Percentiles rank a stretch among this genome's conserved stretches.
phyloP scores from a whole-genome alignment of 2,888 invertebrate species.

The Itoplectis maculator region DNA sequence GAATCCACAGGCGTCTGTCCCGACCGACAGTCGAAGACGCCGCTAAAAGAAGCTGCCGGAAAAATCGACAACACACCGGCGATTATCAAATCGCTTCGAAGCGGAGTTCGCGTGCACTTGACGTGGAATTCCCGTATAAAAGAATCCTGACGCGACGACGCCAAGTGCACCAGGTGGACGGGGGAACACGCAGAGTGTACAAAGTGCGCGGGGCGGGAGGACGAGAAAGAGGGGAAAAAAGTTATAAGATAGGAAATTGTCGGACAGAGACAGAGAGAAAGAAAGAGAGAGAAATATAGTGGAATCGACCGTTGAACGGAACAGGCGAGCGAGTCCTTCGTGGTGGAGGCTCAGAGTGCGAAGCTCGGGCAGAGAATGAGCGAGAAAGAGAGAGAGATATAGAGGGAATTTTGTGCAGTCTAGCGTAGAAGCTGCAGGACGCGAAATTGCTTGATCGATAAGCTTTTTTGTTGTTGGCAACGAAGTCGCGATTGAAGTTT shows the following conservation, averaged over 20 bases:
- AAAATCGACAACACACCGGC: background rate
- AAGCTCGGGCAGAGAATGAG: background rate
- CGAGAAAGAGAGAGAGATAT: background rate
- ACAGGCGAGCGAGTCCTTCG: slow-evolving; percentile 45
- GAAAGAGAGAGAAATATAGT: slow-evolving; percentile 14
- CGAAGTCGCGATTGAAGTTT: background rate
- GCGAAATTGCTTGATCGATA: slow-evolving; percentile 30
- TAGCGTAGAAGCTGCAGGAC: background rate
- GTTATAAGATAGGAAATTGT: slow-evolving; percentile 14
- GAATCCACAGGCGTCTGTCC: background rate
- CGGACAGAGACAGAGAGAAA: background rate
- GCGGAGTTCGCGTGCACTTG: background rate
- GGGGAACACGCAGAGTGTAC: background rate
- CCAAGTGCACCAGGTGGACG: slow-evolving; percentile 25
- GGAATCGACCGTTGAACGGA: slow-evolving; percentile 54
- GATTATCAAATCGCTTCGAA: slow-evolving; percentile 13
- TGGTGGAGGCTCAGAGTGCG: slow-evolving; percentile 6
- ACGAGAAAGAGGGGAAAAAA: background rate
- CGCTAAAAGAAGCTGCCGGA: background rate
- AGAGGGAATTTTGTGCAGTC: background rate
- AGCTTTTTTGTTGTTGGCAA: slow-evolving; percentile 20
- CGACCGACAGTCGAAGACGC: slow-evolving; percentile 35
- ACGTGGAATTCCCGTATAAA: background rate
- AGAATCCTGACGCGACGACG: background rate
- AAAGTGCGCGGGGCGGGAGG: background rate